Evolutionary conservation across 2,888 invertebrate species (phyloP).

Genomic region (Acrobasis suavella): DNA sequence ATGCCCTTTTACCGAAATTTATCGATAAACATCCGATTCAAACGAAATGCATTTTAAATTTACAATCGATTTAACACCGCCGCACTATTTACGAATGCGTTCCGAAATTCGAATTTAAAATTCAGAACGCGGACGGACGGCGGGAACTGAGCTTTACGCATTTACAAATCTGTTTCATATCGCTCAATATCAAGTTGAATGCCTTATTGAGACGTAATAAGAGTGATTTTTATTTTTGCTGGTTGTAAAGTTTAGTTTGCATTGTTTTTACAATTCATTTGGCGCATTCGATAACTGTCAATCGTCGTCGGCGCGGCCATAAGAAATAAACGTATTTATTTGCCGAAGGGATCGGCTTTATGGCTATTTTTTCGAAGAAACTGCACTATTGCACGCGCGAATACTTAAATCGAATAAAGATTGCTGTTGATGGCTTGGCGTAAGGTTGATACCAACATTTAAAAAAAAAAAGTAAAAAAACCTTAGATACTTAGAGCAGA

Average conservation of each 20-base stretch:
- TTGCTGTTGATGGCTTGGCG: conserved; percentile 11
- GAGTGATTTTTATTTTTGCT: conserved; percentile 30
- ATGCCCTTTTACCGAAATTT: conserved; percentile 60
- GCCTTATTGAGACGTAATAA: conserved; percentile 30
- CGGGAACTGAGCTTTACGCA: conserved; percentile 63
- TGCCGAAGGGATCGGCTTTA: conserved; percentile 53
- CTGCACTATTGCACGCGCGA: conserved; percentile 48
- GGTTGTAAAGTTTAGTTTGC: conserved; percentile 37
- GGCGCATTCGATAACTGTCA: conserved; percentile 60
- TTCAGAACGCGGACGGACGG: conserved; percentile 63
- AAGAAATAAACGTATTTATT: conserved; percentile 66
- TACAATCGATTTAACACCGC: conserved; percentile 74
- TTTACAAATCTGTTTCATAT: conserved; percentile 48
- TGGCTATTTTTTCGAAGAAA: conserved; percentile 62
- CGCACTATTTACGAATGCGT: conserved; percentile 61
- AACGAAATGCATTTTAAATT: conserved; percentile 67
- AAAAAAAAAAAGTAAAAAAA: neutral
- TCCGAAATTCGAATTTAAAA: conserved; percentile 66
- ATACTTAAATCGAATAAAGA: conserved; percentile 31
- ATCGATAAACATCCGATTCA: conserved; percentile 64
- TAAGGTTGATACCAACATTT: conserved; percentile 5
- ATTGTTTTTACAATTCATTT: conserved; percentile 54
- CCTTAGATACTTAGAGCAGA: no score
- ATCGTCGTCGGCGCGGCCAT: conserved; percentile 49
- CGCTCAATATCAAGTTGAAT: conserved; percentile 24